phyloP scores from a whole-genome alignment of 2,888 invertebrate species.

The Linnaemya vulpina region DNA sequence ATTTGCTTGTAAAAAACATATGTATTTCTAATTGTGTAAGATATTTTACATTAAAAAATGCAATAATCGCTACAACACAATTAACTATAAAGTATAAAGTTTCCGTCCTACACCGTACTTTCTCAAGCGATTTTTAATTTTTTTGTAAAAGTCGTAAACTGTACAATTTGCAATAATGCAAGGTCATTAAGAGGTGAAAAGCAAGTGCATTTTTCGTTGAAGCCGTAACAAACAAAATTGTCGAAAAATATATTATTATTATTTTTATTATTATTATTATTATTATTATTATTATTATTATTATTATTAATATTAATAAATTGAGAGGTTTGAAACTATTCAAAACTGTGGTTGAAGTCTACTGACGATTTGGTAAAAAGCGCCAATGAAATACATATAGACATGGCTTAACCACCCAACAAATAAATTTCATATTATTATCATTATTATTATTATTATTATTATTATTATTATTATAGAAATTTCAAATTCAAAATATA shows the following conservation, averaged over 20 bases:
- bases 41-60: background rate
- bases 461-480: too few relatives aligned
- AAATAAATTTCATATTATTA: too few relatives aligned
- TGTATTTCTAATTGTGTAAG: background rate
- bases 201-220: slow-evolving; percentile 16
- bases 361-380: too few relatives aligned
- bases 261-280: too few relatives aligned
- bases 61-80: background rate
- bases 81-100: slow-evolving; percentile 26
- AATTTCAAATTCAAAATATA: slow-evolving; percentile 14
- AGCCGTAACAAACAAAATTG: slow-evolving; percentile 4
- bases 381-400: too few relatives aligned
- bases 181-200: slow-evolving; percentile 44
- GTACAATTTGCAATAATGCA: background rate
- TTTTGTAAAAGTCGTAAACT: slow-evolving; percentile 2
- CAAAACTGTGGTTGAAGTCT: too few relatives aligned
- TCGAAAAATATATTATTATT: background rate
- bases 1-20: background rate
- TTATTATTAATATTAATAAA: too few relatives aligned
- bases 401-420: too few relatives aligned
- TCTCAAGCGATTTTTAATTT: background rate
- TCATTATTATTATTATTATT: too few relatives aligned
- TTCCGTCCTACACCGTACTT: slow-evolving; percentile 14
- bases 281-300: too few relatives aligned
- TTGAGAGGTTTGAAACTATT: too few relatives aligned